Conservation (phyloP, 1,140 invertebrate genomes). For the Lepidurus packardi region DNA sequence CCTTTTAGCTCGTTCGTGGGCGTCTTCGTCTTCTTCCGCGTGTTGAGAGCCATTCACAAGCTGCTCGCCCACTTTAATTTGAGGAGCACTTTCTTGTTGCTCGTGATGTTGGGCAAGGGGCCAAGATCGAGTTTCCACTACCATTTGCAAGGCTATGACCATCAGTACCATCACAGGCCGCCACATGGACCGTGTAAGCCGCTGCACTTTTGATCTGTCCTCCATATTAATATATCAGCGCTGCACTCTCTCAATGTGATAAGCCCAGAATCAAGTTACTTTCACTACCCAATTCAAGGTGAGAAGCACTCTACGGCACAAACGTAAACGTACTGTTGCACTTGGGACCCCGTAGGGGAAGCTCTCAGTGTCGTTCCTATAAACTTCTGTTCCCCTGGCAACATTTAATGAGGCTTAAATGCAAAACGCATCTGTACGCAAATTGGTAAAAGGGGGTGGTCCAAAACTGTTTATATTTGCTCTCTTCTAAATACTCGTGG, state of each 20-base stretch:
- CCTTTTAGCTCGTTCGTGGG: slow-evolving; percentile 17
- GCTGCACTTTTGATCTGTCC: slow-evolving; percentile 13
- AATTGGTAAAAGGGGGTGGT: background rate
- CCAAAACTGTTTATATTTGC: background rate
- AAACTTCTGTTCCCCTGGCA: background rate
- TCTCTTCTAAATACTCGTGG: background rate
- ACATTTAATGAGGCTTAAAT: background rate
- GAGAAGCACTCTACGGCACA: background rate
- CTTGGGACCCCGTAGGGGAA: background rate
- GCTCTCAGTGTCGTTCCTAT: background rate
- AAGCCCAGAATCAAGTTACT: slow-evolving; percentile 3
- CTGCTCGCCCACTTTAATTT: slow-evolving; percentile 13
- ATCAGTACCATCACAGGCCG: background rate
- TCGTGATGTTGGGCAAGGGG: background rate
- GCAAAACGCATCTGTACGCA: background rate
- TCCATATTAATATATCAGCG: slow-evolving; percentile 6
- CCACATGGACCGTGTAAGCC: background rate
- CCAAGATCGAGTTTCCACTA: background rate
- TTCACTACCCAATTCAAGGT: slow-evolving; percentile 1
- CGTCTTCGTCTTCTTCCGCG: slow-evolving; percentile 12
- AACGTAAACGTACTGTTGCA: background rate
- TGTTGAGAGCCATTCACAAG: slow-evolving; percentile 21
- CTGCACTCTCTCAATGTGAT: background rate
- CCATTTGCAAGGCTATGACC: background rate
- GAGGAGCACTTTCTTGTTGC: slow-evolving; percentile 8